Base-by-base conservation (phyloP, 2,113 vertebrate species). In the Muscicapa adusta region DNA sequence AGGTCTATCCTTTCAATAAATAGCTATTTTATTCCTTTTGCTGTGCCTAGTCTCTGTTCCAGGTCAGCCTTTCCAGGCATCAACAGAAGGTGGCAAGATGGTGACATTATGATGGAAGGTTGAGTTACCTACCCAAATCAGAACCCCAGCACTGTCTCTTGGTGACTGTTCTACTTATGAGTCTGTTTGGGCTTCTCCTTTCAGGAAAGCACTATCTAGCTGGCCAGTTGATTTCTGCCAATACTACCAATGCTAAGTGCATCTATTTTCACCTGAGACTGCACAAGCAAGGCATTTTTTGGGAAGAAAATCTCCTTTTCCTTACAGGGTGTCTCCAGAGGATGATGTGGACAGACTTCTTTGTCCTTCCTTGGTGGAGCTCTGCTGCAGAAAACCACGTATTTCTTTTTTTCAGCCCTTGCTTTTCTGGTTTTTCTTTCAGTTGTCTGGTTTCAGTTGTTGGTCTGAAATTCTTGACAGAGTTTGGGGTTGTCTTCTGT, bases 291-390 rank as follows among this genome's bases (percentile, higher is more conserved):
- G 16, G 18, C 8, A 12, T 12, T 56, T 86, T 56, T 22, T 0
- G 12, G 33, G 40, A 47, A 51, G 23, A 31, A 79, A 75, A 62
- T n/a, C n/a, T 79, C 36, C 38, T 83, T 74, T 82, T 83, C 42
- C 9, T 79, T 87, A 53, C 9, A 67, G 16, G 7, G 0, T 34
- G 12, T 33, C 54, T 86, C 57, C 34, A 63, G 18, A 33, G 48
- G 43, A 72, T 28, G 53, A 34, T 0, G 0, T 45, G 20, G 5
- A 11, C 18, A 36, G 47, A 11, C 20, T 31, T 61, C 40, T 12
- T 74, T 70, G 9, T 14, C n/a, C 3, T 78, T 84, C 16, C 18
- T 45, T 3, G 2, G 4, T 57, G 36, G 38, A 75, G 10, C 51
- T 79, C 42, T 74, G 45, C 19, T 47, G 50, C 29, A 88, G n/a